Evolutionary conservation across 1,140 invertebrate species (phyloP).

Genomic region (Microvelia longipes): DNA sequence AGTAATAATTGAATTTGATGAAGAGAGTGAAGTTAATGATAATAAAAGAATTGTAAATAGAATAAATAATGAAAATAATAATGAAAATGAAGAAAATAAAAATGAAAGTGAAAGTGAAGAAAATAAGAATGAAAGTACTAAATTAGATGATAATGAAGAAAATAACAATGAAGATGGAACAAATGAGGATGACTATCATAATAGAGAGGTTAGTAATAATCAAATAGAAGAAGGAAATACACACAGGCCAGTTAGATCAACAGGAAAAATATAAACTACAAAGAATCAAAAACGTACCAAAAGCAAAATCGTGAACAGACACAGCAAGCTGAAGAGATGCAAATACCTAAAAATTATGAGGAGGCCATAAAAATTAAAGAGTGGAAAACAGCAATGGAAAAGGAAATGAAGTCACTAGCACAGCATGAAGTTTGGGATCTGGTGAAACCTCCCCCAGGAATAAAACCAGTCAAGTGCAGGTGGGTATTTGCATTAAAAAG

Average conservation of each 20-base stretch:
- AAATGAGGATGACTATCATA: background rate
- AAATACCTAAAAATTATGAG: background rate
- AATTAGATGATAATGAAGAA: background rate
- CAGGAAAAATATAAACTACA: background rate
- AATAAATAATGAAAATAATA: background rate
- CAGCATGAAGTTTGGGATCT: background rate
- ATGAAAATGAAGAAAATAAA: too few relatives aligned
- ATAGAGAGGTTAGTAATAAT: background rate
- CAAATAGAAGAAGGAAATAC: background rate
- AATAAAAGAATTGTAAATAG: background rate
- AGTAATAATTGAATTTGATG: background rate
- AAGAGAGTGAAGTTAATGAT: background rate
- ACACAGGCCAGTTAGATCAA: background rate
- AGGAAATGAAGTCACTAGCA: background rate
- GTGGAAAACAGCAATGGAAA: background rate
- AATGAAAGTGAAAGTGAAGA: too few relatives aligned
- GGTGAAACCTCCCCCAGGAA: background rate
- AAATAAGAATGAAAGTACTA: too few relatives aligned
- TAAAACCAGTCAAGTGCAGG: background rate
- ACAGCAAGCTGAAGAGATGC: background rate
- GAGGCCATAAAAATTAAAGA: background rate
- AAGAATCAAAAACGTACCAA: background rate
- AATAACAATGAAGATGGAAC: background rate
- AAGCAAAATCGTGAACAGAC: background rate
- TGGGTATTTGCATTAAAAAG: background rate